Evolutionary conservation across 2,113 vertebrate species (phyloP).

Genomic region (Chinchilla lanigera): DNA sequence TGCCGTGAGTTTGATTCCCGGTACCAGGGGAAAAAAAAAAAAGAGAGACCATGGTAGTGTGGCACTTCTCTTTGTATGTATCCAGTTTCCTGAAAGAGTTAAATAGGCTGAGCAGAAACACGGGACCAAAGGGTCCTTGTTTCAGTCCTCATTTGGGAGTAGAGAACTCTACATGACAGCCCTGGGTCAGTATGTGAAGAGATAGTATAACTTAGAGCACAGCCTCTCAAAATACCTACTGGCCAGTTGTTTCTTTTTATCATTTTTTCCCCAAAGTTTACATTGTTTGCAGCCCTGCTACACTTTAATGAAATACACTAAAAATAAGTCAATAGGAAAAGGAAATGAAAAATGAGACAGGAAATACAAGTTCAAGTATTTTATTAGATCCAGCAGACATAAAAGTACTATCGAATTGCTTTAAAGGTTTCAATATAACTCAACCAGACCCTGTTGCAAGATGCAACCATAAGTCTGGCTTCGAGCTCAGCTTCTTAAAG

Average conservation of each 20-base stretch:
- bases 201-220: background rate
- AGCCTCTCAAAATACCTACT: background rate
- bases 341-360: constrained; percentile 38
- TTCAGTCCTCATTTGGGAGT: background rate
- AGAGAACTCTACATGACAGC: background rate
- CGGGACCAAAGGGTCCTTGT: no score
- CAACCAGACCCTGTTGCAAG: background rate
- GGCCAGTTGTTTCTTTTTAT: background rate
- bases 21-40: no score
- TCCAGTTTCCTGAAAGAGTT: background rate
- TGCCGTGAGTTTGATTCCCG: no score
- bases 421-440: background rate
- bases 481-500: background rate
- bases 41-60: rapidly evolving
- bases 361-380: background rate
- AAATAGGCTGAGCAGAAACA: background rate
- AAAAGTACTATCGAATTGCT: background rate
- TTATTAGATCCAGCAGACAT: constrained; percentile 49
- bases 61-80: rapidly evolving
- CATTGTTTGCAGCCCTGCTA: background rate
- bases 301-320: constrained; percentile 43
- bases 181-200: background rate
- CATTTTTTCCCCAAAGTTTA: background rate
- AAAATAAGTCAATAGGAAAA: constrained; percentile 21
- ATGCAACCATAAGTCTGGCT: background rate